Base-by-base conservation (phyloP, 2,888 invertebrate genomes). In the Torymus aiolomorphi region DNA sequence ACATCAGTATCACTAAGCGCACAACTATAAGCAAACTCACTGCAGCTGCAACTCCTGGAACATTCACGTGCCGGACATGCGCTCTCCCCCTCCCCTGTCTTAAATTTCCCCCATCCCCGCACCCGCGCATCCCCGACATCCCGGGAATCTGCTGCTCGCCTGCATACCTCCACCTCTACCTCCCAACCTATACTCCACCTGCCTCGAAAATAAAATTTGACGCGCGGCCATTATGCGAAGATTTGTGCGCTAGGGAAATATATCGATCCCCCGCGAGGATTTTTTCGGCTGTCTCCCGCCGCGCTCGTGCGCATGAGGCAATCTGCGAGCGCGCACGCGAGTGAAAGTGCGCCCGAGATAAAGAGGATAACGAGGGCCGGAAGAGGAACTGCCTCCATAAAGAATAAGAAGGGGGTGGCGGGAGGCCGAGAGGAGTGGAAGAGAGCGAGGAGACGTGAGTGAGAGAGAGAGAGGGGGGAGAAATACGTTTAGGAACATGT, bases 241-340 rank as follows among this genome's bases (percentile, higher is more conserved):
- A 42, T 42, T 42, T 81, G 83, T 84, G 83, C 83, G 82, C 78
- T 75, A 77, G 72, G 75, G 82, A 82, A 83, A 80, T 80, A 83
- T 84, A 84, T 84, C 81, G 84, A 84, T 84, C 80, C 82, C 79
- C 71, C 49, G 61, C 24, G 83, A 80, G 82, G 82, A 81, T 79
- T 83, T 82, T 69, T 69, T 24, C 11, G 51, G 1, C 31, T 4
- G 14, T 14, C n/a, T n/a, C 54, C 14, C 13, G 10, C 54, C 24
- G 14, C 31, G 31, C 24, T n/a, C n/a, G n/a, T n/a, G 24, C 31
- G 62, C 62, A 31, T 62, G 31, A 62, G 62, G 14, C 63, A 16
- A n/a, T 20, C 31, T 4, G 24, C 14, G 16, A 10, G 13, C 5
- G 42, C 42, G 42, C 42, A 42, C 42, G 62, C 49, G 59, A 61